Conservation (phyloP, 1,140 invertebrate species). For the Pogonus chalceus region DNA sequence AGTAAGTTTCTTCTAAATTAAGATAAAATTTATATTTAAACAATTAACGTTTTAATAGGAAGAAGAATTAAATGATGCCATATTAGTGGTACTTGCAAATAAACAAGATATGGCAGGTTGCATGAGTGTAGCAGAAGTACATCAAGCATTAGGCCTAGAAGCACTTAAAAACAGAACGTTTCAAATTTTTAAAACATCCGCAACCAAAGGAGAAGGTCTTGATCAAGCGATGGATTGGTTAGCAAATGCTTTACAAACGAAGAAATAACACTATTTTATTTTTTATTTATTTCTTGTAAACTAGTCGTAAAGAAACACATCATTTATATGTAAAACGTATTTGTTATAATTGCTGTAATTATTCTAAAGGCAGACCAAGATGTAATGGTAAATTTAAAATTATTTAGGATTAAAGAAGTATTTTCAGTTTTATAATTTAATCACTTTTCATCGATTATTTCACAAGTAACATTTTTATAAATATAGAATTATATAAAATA, state of each 20-base stretch:
- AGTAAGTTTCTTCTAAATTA: conserved; percentile 45
- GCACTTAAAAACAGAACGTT: conserved; percentile 94
- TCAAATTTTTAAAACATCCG: conserved; percentile 99
- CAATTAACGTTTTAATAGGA: conserved; percentile 51
- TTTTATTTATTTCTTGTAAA: background rate
- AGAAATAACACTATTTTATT: conserved; percentile 51
- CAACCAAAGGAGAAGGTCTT: conserved; percentile 95
- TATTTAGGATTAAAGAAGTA: background rate
- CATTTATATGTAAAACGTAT: background rate
- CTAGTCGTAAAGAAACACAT: background rate
- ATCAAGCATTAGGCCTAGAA: conserved; percentile 90
- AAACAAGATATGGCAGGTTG: conserved; percentile 99
- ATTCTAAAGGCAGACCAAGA: no score
- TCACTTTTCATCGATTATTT: no score
- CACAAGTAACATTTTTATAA: background rate
- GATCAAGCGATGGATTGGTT: conserved; percentile 99
- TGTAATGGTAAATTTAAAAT: no score
- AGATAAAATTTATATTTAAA: conserved; percentile 10
- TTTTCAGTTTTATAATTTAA: background rate
- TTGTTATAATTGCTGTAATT: no score
- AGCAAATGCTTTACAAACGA: conserved; percentile 75
- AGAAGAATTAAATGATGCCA: conserved; percentile 91
- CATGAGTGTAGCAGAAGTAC: conserved; percentile 91
- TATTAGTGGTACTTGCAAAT: conserved; percentile 96
- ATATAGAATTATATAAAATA: background rate